These are phyloP conservation scores for Drosophila mauritiana DNA, from an alignment of 1,140 invertebrate species.

Conservation along the genomic window DNA sequence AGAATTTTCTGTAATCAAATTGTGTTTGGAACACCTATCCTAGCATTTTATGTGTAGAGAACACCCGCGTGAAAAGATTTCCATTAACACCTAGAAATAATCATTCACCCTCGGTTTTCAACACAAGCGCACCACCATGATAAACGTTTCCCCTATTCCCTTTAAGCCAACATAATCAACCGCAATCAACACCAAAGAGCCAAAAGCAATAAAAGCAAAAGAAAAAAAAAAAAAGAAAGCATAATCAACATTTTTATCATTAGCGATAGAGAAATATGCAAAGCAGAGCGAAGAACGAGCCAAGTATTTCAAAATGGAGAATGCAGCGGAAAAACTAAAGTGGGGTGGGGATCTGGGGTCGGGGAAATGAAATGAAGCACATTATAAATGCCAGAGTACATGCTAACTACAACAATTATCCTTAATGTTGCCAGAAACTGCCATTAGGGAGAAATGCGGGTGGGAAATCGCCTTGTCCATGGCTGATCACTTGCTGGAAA, in stretches of 20 bases:
- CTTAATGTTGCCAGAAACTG: slow-evolving; percentile 79
- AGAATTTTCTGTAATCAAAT: background rate
- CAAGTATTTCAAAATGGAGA: slow-evolving; percentile 41
- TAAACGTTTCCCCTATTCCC: background rate
- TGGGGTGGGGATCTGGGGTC: background rate
- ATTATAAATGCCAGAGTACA: slow-evolving; percentile 81
- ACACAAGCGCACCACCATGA: background rate
- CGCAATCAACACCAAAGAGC: slow-evolving; percentile 69
- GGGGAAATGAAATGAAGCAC: slow-evolving; percentile 65
- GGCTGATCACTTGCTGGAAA: slow-evolving; percentile 73
- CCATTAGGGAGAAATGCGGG: slow-evolving; percentile 54
- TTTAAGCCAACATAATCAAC: slow-evolving; percentile 58
- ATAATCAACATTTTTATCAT: slow-evolving; percentile 79
- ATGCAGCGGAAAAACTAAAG: slow-evolving; percentile 15
- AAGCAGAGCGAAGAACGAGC: slow-evolving; percentile 39
- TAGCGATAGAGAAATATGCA: slow-evolving; percentile 68
- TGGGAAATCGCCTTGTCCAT: slow-evolving; percentile 19
- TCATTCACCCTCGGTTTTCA: background rate
- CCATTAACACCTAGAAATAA: slow-evolving; percentile 12
- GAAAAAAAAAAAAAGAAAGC: slow-evolving; percentile 44
- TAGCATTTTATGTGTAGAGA: too few relatives aligned
- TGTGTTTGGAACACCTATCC: background rate
- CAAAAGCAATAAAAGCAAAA: slow-evolving; percentile 60
- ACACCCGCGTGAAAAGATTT: background rate
- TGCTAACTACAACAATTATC: slow-evolving; percentile 82